Conservation (phyloP, 2,797 vertebrate species). For the Cynodonichthys magdalenae region DNA sequence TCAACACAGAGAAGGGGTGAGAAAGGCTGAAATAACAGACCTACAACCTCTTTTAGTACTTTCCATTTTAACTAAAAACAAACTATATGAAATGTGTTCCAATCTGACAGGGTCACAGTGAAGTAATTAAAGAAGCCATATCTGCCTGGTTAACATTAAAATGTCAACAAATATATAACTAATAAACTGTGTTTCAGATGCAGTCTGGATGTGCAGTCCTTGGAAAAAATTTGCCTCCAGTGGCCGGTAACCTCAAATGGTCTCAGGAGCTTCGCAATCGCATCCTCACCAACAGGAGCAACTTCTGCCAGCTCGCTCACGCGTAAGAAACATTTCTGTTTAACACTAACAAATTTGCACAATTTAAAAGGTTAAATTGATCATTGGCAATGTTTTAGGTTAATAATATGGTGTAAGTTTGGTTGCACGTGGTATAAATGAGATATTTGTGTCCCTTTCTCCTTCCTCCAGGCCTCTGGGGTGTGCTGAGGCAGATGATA, state of each 20-base stretch:
- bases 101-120: too few relatives aligned
- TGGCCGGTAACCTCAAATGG: conserved; percentile 83
- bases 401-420: not conserved
- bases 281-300: conserved; percentile 74
- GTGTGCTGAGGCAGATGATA: conserved; percentile 69
- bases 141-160: not conserved
- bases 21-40: conserved; percentile 8
- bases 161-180: not conserved
- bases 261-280: conserved; percentile 79
- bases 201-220: conserved; percentile 64
- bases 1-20: conserved; percentile 78
- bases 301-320: conserved; percentile 72
- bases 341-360: not conserved
- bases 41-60: not conserved
- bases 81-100: too few relatives aligned
- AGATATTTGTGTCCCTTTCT: not conserved
- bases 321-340: conserved; percentile 58
- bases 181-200: conserved; percentile 67
- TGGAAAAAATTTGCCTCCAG: conserved; percentile 80
- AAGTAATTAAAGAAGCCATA: too few relatives aligned
- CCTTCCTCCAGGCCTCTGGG: conserved; percentile 68
- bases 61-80: not conserved
- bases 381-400: not conserved
- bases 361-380: conserved; percentile 4
- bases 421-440: not conserved